Percentiles rank a stretch among this genome's conserved stretches.
Conservation (phyloP, 2,888 invertebrate species). For the Sarcophaga rosellei region DNA sequence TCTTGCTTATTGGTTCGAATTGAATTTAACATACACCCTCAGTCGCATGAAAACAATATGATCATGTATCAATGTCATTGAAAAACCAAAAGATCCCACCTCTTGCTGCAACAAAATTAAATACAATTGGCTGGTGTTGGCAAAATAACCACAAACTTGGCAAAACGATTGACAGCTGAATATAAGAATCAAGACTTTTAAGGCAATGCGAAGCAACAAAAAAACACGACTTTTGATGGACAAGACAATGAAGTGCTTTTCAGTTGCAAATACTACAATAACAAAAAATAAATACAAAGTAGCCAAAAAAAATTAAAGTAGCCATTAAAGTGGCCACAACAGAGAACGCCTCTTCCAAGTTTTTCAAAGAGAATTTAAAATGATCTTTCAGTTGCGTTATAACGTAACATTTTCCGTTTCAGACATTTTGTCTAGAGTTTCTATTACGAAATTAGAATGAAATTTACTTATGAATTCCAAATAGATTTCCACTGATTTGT, state of each 20-base stretch:
- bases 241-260: conserved; percentile 48
- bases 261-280: neutral
- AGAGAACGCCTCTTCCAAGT: conserved; percentile 44
- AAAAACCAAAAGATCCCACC: conserved; percentile 60
- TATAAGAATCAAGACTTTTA: conserved; percentile 64
- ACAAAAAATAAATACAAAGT: neutral
- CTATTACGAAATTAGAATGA: neutral
- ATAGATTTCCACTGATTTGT: neutral
- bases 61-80: conserved; percentile 65
- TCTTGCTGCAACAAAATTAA: conserved; percentile 44
- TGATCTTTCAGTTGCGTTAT: neutral
- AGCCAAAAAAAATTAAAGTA: conserved; percentile 12
- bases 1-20: conserved; percentile 50
- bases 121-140: conserved; percentile 58
- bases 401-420: neutral
- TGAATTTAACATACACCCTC: conserved; percentile 7
- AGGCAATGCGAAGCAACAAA: conserved; percentile 41
- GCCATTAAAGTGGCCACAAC: neutral
- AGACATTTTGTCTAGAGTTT: conserved; percentile 49
- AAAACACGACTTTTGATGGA: conserved; percentile 34
- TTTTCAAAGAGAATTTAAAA: neutral
- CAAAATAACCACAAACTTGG: conserved; percentile 30
- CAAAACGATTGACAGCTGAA: conserved; percentile 66
- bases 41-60: conserved; percentile 42
- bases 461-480: neutral